phyloP scores from a whole-genome alignment of 2,888 invertebrate species.

The Cephus sareptanus region DNA sequence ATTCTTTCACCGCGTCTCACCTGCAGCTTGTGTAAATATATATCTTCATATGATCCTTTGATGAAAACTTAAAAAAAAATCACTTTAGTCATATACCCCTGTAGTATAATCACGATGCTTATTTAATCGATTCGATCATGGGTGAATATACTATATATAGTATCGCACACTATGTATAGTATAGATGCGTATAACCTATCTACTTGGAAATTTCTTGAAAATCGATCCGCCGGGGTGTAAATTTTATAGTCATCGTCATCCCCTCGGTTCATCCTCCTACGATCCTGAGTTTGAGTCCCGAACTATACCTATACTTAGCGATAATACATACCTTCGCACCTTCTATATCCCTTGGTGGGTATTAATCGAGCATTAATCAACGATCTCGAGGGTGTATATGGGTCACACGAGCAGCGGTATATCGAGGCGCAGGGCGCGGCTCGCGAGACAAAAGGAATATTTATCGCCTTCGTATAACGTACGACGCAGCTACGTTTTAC shows the following conservation, averaged over 20 bases:
- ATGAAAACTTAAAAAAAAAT: background rate
- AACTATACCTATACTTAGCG: background rate
- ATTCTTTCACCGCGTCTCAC: background rate
- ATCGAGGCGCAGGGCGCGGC: slow-evolving; percentile 49
- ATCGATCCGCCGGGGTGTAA: too few relatives aligned
- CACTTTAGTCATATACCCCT: background rate
- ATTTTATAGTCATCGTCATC: background rate
- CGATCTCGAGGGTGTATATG: slow-evolving; percentile 46
- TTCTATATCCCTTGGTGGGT: slow-evolving; percentile 12
- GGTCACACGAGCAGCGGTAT: slow-evolving; percentile 48
- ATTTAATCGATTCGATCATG: background rate
- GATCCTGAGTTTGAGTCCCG: background rate
- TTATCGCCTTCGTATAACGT: slow-evolving; percentile 39
- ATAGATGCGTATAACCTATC: background rate
- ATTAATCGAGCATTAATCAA: slow-evolving; percentile 53
- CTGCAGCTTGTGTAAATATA: background rate
- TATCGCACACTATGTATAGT: too few relatives aligned
- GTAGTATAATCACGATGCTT: background rate
- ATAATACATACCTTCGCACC: background rate
- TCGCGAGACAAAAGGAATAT: slow-evolving; percentile 47
- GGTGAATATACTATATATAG: background rate
- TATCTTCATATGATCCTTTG: background rate
- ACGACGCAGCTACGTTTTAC: background rate
- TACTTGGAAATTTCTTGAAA: background rate
- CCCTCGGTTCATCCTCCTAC: background rate